Conservation (phyloP, 2,797 vertebrate genomes). For the Ciconia nigra region DNA sequence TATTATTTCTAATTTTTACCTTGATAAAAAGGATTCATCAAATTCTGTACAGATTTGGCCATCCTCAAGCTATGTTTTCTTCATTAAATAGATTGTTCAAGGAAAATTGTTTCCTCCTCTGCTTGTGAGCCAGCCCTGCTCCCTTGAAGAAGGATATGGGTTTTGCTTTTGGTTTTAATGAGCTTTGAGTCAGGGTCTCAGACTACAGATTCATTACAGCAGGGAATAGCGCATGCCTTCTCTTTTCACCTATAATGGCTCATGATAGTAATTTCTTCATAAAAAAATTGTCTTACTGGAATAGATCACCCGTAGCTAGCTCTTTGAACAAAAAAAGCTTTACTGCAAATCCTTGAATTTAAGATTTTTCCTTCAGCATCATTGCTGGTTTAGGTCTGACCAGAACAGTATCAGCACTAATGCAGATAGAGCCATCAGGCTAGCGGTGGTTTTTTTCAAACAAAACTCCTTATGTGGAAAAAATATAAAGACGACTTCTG, state of each 20-base stretch:
- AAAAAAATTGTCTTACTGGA: background rate
- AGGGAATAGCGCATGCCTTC: background rate
- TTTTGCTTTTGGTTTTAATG: background rate
- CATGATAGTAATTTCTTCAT: background rate
- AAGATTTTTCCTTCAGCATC: background rate
- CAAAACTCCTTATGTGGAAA: background rate
- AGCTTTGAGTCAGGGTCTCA: background rate
- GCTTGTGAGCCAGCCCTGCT: background rate
- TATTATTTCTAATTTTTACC: background rate
- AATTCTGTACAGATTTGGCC: background rate
- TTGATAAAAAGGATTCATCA: background rate
- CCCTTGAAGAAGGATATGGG: background rate
- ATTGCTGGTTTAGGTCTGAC: background rate
- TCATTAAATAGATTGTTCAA: background rate
- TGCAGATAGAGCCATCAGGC: background rate
- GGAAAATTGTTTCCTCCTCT: background rate
- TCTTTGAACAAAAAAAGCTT: background rate
- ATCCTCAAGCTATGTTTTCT: background rate
- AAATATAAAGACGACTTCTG: background rate
- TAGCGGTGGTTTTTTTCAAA: background rate
- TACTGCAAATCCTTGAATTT: background rate
- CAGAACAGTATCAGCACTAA: background rate
- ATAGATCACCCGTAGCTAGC: background rate
- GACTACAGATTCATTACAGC: background rate
- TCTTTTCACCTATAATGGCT: background rate